phyloP scores from a whole-genome alignment of 2,113 vertebrate species.

The Nettapus auritus region DNA sequence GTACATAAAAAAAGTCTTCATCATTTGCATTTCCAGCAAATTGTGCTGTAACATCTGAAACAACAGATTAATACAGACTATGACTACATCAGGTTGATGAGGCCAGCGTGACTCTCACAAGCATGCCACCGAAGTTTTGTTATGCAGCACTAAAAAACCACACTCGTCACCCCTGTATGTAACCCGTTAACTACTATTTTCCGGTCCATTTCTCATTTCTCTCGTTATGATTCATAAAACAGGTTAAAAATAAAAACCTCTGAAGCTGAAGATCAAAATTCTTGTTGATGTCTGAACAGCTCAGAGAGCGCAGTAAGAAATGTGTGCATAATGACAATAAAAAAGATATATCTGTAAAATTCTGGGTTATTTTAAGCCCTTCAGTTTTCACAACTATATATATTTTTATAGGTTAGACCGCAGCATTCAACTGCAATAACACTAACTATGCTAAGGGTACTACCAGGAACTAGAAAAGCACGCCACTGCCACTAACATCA shows the following conservation, averaged over 20 bases:
- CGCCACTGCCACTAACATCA: not conserved
- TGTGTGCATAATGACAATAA: not conserved
- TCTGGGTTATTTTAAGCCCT: not conserved
- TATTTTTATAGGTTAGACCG: not conserved
- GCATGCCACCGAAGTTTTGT: not conserved
- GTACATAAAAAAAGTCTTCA: not conserved
- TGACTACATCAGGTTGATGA: not conserved
- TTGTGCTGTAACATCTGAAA: not conserved
- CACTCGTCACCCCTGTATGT: not conserved
- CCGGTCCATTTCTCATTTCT: not conserved
- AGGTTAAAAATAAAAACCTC: not conserved
- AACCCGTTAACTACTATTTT: not conserved
- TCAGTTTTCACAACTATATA: not conserved
- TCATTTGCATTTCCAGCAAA: not conserved
- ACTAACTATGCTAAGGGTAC: not conserved
- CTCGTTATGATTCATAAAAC: not conserved
- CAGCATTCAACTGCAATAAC: not conserved
- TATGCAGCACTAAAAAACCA: not conserved
- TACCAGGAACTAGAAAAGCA: not conserved
- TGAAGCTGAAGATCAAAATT: not conserved
- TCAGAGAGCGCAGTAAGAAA: not conserved
- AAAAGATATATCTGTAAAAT: not conserved
- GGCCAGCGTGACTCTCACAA: rapidly evolving
- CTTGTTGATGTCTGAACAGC: not conserved
- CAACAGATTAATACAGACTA: not conserved